These are phyloP conservation scores for Stegodyphus mimosarum DNA, from an alignment of 1,140 invertebrate genomes.

Conservation along the genomic window DNA sequence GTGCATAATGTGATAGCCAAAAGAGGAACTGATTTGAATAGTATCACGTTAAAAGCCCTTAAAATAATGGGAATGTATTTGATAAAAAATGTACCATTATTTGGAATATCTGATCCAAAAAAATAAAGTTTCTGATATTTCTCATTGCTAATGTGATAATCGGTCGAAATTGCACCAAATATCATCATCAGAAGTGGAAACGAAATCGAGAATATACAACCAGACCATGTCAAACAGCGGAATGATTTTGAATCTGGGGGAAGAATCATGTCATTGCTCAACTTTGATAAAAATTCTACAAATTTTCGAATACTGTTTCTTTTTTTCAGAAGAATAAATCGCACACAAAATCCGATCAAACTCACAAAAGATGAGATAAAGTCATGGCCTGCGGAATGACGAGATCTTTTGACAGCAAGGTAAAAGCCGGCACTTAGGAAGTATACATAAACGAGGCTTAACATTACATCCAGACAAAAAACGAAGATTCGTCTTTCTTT, in stretches of 20 bases:
- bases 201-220: conserved; percentile 4
- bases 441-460: conserved; percentile 2
- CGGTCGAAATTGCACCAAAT: background rate
- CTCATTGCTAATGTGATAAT: background rate
- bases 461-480: conserved; percentile 12
- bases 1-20: conserved; percentile 19
- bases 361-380: conserved; percentile 18
- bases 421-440: conserved; percentile 3
- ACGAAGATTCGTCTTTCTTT: background rate
- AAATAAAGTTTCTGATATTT: conserved; percentile 5
- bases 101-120: background rate
- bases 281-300: background rate
- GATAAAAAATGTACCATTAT: background rate
- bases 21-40: conserved; percentile 6
- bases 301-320: conserved; percentile 15
- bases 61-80: background rate
- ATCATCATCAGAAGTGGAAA: conserved; percentile 9
- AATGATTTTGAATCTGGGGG: background rate
- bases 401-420: background rate
- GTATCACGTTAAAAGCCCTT: background rate
- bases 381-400: conserved; percentile 7
- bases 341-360: conserved; percentile 13
- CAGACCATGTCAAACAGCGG: background rate
- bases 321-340: conserved; percentile 28
- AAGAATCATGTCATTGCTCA: conserved; percentile 12